A percentile compares a stretch with the other conserved stretches of the same genome.
phyloP scores from a whole-genome alignment of 2,797 vertebrate species.

The Sebastes iracundus region DNA sequence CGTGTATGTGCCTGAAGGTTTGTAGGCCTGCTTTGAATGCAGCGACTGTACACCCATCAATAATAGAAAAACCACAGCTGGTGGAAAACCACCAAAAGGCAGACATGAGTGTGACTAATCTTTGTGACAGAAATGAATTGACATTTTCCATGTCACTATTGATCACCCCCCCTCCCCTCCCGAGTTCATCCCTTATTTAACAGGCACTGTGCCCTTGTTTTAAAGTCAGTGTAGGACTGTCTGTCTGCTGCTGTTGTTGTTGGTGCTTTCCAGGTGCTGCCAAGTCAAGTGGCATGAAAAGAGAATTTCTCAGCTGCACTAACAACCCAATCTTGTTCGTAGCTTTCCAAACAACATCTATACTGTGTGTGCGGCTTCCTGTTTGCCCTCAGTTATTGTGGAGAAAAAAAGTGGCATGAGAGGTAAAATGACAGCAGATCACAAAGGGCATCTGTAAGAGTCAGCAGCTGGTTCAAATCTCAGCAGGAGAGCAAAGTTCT shows the following conservation, averaged over 20 bases:
- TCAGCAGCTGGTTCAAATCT: conserved; percentile 8
- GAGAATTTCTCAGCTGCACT: background rate
- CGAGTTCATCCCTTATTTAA: background rate
- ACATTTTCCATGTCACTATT: conserved; percentile 58
- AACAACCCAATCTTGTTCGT: background rate
- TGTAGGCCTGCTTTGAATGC: conserved; percentile 7
- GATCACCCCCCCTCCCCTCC: conserved; percentile 1
- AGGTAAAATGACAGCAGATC: background rate
- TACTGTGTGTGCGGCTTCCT: background rate
- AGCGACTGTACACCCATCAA: conserved; percentile 28
- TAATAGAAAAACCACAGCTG: conserved; percentile 36
- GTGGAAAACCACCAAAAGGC: conserved; percentile 41
- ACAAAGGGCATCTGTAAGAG: background rate
- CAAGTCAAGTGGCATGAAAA: conserved; percentile 17
- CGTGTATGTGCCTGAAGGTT: background rate
- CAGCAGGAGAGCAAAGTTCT: conserved; percentile 8
- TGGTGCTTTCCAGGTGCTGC: conserved; percentile 6
- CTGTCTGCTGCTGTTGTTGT: background rate
- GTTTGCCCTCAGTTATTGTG: background rate
- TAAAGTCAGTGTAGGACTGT: background rate
- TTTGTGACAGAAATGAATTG: conserved; percentile 53
- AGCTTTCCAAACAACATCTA: conserved; percentile 6
- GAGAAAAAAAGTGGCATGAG: background rate
- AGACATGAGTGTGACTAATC: conserved; percentile 50
- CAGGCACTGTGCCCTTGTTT: conserved; percentile 13